Conservation (phyloP, 2,888 invertebrate species). For the Sminthurides aquaticus region DNA sequence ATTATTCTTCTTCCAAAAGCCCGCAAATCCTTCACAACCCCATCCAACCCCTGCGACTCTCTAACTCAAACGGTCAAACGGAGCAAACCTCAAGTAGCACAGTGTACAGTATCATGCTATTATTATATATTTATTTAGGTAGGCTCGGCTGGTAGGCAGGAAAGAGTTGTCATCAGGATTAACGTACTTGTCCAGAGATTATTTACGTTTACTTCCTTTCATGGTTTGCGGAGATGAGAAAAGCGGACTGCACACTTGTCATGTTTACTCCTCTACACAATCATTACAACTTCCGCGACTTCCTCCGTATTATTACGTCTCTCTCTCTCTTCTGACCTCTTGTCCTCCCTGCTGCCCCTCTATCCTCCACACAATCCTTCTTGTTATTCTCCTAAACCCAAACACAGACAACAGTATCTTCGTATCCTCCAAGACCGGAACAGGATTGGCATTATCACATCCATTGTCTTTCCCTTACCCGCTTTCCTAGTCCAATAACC, state of each 20-base stretch:
- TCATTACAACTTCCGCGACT: background rate
- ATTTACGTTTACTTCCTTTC: background rate
- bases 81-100: no score
- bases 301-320: no score
- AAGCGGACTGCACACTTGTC: background rate
- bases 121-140: no score
- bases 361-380: no score
- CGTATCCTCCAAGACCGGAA: background rate
- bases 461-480: background rate
- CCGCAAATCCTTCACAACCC: no score
- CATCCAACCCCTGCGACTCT: no score
- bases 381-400: background rate
- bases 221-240: background rate
- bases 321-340: background rate
- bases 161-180: background rate
- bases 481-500: background rate
- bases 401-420: background rate
- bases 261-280: background rate
- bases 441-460: background rate
- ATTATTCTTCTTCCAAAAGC: no score
- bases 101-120: no score
- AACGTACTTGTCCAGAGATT: background rate
- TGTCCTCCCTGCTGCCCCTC: no score
- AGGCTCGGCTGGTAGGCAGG: background rate
- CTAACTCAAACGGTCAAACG: no score